Percentiles rank a stretch among this genome's conserved stretches.
Evolutionary conservation across 2,888 invertebrate genomes (phyloP).

Genomic region (Pedicia rivosa): DNA sequence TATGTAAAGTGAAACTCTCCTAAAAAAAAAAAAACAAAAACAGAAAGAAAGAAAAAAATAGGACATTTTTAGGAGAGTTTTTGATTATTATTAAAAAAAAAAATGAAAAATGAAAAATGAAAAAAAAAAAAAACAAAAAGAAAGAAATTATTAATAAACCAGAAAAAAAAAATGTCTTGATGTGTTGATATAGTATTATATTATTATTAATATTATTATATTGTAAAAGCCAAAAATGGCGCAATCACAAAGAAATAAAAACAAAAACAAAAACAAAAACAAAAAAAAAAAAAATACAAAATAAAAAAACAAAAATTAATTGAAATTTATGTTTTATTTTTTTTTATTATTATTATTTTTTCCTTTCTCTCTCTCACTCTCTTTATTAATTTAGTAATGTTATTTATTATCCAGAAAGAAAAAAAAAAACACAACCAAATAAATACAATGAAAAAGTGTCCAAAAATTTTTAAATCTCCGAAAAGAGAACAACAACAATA

Average conservation of each 20-base stretch:
- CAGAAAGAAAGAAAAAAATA: background rate
- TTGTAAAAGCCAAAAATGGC: constrained; percentile 6
- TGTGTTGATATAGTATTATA: constrained; percentile 15
- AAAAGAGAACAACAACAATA: no score
- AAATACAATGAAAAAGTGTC: no score
- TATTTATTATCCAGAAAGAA: no score
- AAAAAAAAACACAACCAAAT: no score
- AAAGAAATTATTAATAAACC: constrained; percentile 7
- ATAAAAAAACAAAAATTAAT: constrained; percentile 11
- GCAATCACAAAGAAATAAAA: constrained; percentile 7
- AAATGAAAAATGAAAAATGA: background rate
- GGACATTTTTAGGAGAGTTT: constrained; percentile 2
- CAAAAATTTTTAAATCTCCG: no score
- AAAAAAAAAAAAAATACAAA: constrained; percentile 9
- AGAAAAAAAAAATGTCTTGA: constrained; percentile 13
- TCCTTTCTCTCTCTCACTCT: no score
- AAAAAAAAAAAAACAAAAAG: constrained; percentile 7
- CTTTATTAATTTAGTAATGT: no score
- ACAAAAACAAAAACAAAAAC: constrained; percentile 9
- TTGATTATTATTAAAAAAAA: constrained; percentile 1
- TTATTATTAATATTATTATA: constrained; percentile 13
- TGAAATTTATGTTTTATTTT: constrained; percentile 5
- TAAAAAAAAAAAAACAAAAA: background rate
- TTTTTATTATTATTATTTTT: no score
- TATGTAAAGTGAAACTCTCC: no score